Conservation (phyloP, 2,888 invertebrate species). For the Drosophila suboccidentalis region DNA sequence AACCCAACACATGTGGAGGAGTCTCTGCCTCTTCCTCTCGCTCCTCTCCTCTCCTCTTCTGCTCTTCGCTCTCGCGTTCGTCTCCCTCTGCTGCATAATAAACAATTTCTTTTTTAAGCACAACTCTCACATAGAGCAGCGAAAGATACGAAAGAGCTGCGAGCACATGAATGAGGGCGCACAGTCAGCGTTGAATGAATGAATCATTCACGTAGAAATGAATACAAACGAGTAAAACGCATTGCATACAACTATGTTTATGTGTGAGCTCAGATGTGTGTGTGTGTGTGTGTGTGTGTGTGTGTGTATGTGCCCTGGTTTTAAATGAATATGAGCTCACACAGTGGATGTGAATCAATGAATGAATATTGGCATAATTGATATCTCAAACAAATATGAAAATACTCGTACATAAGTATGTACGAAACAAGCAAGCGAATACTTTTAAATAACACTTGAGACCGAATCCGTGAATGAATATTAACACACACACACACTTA, state of each 20-base stretch:
- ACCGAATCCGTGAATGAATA: not conserved
- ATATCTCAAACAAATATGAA: constrained; percentile 10
- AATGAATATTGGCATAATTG: constrained; percentile 30
- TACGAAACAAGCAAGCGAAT: constrained; percentile 10
- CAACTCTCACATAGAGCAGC: constrained; percentile 30
- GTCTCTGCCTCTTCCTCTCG: constrained; percentile 16
- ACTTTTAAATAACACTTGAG: not conserved
- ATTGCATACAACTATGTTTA: constrained; percentile 2
- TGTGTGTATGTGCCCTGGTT: constrained; percentile 5
- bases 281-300: not conserved
- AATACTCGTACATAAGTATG: not conserved
- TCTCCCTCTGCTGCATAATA: constrained; percentile 59
- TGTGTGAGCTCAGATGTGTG: not conserved
- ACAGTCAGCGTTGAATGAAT: constrained; percentile 67
- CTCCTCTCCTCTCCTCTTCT: constrained; percentile 16
- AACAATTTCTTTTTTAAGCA: constrained; percentile 70
- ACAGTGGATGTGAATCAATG: constrained; percentile 32
- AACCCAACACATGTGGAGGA: constrained; percentile 54
- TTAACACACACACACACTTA: not conserved
- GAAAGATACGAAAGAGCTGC: constrained; percentile 22
- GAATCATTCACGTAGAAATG: constrained; percentile 73
- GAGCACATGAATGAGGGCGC: constrained; percentile 50
- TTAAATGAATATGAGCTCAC: constrained; percentile 12
- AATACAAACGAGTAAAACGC: constrained; percentile 50
- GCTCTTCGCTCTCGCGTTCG: not conserved